Evolutionary conservation across 2,797 vertebrate genomes (phyloP).

Genomic region (Pelobates cultripes): DNA sequence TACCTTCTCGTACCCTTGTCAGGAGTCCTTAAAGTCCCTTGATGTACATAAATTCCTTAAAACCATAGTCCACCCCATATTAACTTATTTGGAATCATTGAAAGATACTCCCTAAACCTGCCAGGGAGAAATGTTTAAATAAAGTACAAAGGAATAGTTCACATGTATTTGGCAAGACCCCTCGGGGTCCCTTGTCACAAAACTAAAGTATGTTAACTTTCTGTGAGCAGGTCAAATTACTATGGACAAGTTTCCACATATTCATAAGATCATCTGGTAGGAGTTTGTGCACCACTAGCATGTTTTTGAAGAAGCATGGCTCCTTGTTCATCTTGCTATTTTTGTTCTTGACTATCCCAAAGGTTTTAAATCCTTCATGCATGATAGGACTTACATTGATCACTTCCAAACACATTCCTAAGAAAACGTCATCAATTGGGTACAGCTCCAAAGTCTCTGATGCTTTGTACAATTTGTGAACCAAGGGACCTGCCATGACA

Average conservation of each 20-base stretch:
- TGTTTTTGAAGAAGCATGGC: slow-evolving; percentile 89
- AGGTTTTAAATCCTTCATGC: slow-evolving; percentile 93
- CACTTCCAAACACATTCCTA: slow-evolving; percentile 94
- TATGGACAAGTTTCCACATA: slow-evolving; percentile 92
- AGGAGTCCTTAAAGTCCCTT: not conserved
- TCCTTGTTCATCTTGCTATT: slow-evolving; percentile 91
- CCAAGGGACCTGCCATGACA: slow-evolving; percentile 84
- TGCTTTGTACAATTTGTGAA: slow-evolving; percentile 76
- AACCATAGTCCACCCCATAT: slow-evolving; percentile 10
- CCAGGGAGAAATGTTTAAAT: slow-evolving; percentile 33
- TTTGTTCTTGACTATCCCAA: slow-evolving; percentile 90
- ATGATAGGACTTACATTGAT: slow-evolving; percentile 81
- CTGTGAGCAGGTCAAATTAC: slow-evolving; percentile 85
- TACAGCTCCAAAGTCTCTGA: slow-evolving; percentile 86
- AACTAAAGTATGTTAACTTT: slow-evolving; percentile 82
- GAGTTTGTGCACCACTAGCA: slow-evolving; percentile 96
- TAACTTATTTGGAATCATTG: not conserved
- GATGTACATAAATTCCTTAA: not conserved
- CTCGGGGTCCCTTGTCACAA: not conserved
- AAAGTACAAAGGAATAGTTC: slow-evolving; percentile 18
- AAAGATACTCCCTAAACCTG: slow-evolving; percentile 39
- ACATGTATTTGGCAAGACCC: not conserved
- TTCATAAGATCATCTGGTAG: slow-evolving; percentile 82
- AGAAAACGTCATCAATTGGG: slow-evolving; percentile 93
- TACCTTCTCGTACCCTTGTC: slow-evolving; percentile 20